Percentiles rank a stretch among this genome's conserved stretches.
Conservation (phyloP, 37 sponge, comb jelly and placozoan genomes). For the Amphimedon queenslandica region DNA sequence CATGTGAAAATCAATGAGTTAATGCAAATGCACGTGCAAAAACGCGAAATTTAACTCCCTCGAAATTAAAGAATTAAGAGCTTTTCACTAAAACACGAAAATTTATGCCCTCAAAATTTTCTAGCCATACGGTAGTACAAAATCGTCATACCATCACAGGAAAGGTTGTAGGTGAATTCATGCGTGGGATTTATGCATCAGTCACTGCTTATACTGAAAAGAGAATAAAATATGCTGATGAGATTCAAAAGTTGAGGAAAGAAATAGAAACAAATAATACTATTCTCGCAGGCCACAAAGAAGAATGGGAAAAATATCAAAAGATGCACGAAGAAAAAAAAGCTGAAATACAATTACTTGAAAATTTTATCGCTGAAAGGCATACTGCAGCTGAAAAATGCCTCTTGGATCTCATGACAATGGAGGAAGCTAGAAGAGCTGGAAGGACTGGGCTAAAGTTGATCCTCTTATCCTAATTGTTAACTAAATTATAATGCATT, state of each 20-base stretch:
- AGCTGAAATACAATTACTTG: background rate
- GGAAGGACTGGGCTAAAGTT: no score
- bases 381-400: background rate
- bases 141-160: constrained; percentile 9
- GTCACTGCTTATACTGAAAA: constrained; percentile 6
- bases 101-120: no score
- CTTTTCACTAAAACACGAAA: no score
- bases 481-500: no score
- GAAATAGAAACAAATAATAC: background rate
- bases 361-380: background rate
- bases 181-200: constrained; percentile 25
- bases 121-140: no score
- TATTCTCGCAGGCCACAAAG: background rate
- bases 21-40: no score
- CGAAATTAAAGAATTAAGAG: no score
- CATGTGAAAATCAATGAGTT: no score
- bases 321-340: background rate
- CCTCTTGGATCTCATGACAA: background rate
- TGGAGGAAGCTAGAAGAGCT: background rate
- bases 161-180: constrained; percentile 9
- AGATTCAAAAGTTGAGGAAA: no score
- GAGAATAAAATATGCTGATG: background rate
- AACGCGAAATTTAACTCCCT: no score
- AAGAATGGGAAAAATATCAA: background rate
- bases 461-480: no score